phyloP scores from a whole-genome alignment of 2,888 invertebrate species.

The Crocallis elinguaria region DNA sequence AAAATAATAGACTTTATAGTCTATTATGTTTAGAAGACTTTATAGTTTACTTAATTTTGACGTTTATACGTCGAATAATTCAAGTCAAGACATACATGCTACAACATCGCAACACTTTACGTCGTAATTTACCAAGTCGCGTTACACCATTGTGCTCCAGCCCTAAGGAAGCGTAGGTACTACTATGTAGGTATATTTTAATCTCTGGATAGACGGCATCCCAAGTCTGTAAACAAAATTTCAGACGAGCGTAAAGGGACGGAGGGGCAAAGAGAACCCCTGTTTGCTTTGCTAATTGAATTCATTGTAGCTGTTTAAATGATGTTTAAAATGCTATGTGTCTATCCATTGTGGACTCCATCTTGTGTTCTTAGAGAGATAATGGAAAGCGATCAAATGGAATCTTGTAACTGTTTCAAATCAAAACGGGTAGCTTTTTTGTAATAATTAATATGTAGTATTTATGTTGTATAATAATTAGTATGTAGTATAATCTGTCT shows the following conservation, averaged over 20 bases:
- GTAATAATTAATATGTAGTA: too few relatives aligned
- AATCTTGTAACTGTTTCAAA: too few relatives aligned
- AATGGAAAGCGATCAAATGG: background rate
- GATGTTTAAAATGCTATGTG: constrained; percentile 65
- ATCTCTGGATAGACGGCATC: constrained; percentile 38
- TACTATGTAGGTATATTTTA: constrained; percentile 39
- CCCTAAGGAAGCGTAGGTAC: background rate
- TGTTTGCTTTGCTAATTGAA: constrained; percentile 80
- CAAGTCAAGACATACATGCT: too few relatives aligned
- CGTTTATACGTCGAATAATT: too few relatives aligned
- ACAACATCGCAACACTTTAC: background rate
- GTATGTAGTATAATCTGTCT: too few relatives aligned
- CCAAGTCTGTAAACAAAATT: constrained; percentile 63
- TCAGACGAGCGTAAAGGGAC: constrained; percentile 50
- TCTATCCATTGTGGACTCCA: constrained; percentile 48
- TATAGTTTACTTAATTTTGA: too few relatives aligned
- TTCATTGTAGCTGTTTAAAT: constrained; percentile 76
- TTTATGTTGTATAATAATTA: too few relatives aligned
- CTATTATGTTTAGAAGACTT: too few relatives aligned
- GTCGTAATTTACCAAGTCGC: background rate
- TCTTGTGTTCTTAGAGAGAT: constrained; percentile 1
- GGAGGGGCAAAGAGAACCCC: constrained; percentile 43
- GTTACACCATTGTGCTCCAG: background rate
- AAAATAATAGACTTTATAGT: too few relatives aligned
- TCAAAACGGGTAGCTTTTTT: too few relatives aligned